phyloP scores from a whole-genome alignment of 2,888 invertebrate species.

The Apocheima hispidaria region DNA sequence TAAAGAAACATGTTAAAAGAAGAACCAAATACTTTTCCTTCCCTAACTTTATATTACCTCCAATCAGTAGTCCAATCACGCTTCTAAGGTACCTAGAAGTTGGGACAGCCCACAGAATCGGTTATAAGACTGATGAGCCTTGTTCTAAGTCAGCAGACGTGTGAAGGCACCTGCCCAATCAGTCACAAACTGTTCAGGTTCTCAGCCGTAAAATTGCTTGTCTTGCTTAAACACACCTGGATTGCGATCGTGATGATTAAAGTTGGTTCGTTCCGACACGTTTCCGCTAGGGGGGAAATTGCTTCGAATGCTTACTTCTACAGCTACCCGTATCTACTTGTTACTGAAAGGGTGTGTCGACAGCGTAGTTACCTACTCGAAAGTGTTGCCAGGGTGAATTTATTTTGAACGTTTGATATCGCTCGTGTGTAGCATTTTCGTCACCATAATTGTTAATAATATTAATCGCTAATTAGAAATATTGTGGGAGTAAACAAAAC shows the following conservation, averaged over 20 bases:
- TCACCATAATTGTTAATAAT: too few relatives aligned
- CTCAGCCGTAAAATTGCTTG: constrained; percentile 30
- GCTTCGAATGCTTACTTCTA: constrained; percentile 30
- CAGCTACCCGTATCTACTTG: constrained; percentile 6
- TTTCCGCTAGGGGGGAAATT: constrained; percentile 32
- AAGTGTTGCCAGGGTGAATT: background rate
- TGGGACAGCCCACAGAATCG: background rate
- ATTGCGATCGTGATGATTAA: constrained; percentile 36
- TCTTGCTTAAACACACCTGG: constrained; percentile 33
- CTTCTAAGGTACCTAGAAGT: constrained; percentile 10
- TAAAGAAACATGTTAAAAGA: too few relatives aligned
- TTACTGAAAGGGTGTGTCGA: constrained; percentile 24
- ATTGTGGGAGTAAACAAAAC: too few relatives aligned
- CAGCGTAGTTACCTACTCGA: constrained; percentile 1
- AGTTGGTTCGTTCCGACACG: constrained; percentile 30
- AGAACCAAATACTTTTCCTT: too few relatives aligned
- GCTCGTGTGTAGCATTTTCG: too few relatives aligned
- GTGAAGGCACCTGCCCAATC: constrained; percentile 17
- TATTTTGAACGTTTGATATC: background rate
- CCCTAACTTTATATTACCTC: constrained; percentile 11
- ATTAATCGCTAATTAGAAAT: too few relatives aligned
- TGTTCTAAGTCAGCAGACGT: constrained; percentile 5
- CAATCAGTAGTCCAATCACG: constrained; percentile 26
- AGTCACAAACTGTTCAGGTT: constrained; percentile 18
- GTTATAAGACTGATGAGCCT: constrained; percentile 1